Conservation (phyloP, 1,140 invertebrate genomes). For the Drosophila repleta region DNA sequence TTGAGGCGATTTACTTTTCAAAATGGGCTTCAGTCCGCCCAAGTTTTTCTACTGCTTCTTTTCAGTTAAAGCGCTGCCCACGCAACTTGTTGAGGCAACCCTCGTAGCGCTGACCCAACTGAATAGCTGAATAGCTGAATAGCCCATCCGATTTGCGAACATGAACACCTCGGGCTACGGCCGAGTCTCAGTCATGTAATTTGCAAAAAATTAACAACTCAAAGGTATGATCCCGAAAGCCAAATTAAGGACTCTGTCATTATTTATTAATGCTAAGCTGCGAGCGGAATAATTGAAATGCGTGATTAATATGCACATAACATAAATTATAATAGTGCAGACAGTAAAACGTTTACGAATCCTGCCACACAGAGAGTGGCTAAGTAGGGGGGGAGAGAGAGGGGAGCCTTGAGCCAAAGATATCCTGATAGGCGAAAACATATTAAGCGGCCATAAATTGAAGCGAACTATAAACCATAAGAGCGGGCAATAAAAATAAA, state of each 20-base stretch:
- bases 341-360: neutral
- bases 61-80: conserved; percentile 19
- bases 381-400: too few relatives aligned
- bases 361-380: too few relatives aligned
- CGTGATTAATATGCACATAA: neutral
- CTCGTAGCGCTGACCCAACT: conserved; percentile 12
- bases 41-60: conserved; percentile 16
- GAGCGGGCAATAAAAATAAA: neutral
- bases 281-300: neutral
- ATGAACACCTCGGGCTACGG: neutral
- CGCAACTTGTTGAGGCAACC: conserved; percentile 14
- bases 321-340: neutral
- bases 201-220: conserved; percentile 40
- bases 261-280: conserved; percentile 26
- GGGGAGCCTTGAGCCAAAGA: too few relatives aligned
- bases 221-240: conserved; percentile 5
- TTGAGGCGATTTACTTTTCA: conserved; percentile 73
- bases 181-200: conserved; percentile 21
- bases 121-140: conserved; percentile 19
- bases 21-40: conserved; percentile 50
- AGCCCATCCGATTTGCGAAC: conserved; percentile 8
- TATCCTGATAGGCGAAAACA: too few relatives aligned
- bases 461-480: neutral
- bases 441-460: neutral
- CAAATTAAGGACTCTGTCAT: conserved; percentile 10